phyloP scores from a whole-genome alignment of 2,797 vertebrate species.

The Melopsittacus undulatus region DNA sequence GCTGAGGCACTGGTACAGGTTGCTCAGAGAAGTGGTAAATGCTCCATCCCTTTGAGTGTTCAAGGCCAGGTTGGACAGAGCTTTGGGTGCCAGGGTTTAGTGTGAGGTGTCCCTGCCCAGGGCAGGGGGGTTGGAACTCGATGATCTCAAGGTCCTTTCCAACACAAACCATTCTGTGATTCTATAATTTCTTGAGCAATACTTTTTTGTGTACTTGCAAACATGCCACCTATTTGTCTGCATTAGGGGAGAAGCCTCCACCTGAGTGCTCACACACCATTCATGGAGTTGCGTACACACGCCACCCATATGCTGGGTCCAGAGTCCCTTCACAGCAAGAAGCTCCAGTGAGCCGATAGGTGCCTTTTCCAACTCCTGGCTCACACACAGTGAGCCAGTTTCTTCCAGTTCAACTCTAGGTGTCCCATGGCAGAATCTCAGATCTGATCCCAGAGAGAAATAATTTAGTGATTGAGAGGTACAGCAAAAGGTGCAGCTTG shows the following conservation, averaged over 20 bases:
- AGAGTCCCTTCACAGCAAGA: neutral
- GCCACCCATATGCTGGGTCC: neutral
- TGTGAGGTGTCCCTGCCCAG: neutral
- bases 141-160: neutral
- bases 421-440: neutral
- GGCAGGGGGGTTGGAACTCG: neutral
- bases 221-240: neutral
- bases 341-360: neutral
- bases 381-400: neutral
- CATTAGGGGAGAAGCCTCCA: neutral
- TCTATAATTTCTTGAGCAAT: accelerated
- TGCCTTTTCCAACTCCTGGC: neutral
- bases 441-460: neutral
- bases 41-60: too few relatives aligned
- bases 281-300: neutral
- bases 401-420: neutral
- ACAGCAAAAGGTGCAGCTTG: neutral
- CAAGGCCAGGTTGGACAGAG: too few relatives aligned
- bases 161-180: neutral
- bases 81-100: too few relatives aligned
- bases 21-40: too few relatives aligned
- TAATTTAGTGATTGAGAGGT: neutral
- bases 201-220: neutral
- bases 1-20: too few relatives aligned
- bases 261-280: neutral